phyloP scores from a whole-genome alignment of 2,888 invertebrate genomes.

The Notodonta dromedarius region DNA sequence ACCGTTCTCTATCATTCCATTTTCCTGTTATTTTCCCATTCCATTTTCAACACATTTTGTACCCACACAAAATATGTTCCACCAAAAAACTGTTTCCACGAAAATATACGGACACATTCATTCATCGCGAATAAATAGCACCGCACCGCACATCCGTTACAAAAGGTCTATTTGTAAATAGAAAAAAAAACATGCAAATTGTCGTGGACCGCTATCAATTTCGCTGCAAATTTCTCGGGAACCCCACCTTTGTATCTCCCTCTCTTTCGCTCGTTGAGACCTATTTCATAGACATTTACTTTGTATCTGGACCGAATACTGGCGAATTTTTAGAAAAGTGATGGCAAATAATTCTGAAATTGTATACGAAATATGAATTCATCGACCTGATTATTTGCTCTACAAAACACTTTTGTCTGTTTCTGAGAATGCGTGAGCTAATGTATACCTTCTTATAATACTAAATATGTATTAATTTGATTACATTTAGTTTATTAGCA shows the following conservation, averaged over 20 bases:
- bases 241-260: background rate
- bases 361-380: too few species aligned
- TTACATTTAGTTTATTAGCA: too few species aligned
- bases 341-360: too few species aligned
- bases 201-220: constrained; percentile 57
- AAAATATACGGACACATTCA: constrained; percentile 24
- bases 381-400: too few species aligned
- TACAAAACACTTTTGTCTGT: too few species aligned
- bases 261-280: background rate
- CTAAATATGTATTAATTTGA: too few species aligned
- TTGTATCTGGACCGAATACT: background rate
- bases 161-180: constrained; percentile 52
- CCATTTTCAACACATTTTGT: background rate
- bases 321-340: background rate
- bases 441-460: too few species aligned
- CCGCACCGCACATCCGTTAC: constrained; percentile 24
- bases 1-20: background rate
- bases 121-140: constrained; percentile 25
- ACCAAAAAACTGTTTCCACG: constrained; percentile 5
- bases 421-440: too few species aligned
- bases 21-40: background rate
- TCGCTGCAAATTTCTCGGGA: constrained; percentile 45
- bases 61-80: background rate
- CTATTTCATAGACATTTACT: background rate
- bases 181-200: constrained; percentile 54